These are phyloP conservation scores for Drosophila erecta DNA, from an alignment of 1,140 invertebrate species.

Conservation along the genomic window DNA sequence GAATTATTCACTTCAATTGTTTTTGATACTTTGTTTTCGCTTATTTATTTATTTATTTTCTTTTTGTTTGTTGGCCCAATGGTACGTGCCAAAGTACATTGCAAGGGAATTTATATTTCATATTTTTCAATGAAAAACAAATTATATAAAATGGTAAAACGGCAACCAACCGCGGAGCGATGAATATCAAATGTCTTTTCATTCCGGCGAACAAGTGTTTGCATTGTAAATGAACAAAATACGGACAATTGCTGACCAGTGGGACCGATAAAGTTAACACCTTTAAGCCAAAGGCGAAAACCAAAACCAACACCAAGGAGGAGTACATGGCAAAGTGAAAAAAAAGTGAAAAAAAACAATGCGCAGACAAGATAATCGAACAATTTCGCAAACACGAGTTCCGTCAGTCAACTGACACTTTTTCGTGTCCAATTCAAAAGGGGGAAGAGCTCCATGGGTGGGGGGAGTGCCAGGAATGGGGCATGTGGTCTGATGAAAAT, in stretches of 20 bases:
- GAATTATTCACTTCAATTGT: slow-evolving; percentile 50
- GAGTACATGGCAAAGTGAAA: slow-evolving; percentile 17
- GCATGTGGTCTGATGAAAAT: slow-evolving; percentile 59
- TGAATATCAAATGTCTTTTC: slow-evolving; percentile 71
- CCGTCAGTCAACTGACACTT: slow-evolving; percentile 75
- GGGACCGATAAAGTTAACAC: slow-evolving; percentile 73
- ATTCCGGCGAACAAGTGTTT: slow-evolving; percentile 70
- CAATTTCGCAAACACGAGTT: slow-evolving; percentile 72
- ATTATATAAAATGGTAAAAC: slow-evolving; percentile 62
- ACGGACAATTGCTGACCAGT: slow-evolving; percentile 42
- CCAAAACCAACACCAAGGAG: slow-evolving; percentile 40
- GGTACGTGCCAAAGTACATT: slow-evolving; percentile 59
- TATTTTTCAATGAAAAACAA: slow-evolving; percentile 58
- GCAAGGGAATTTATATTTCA: slow-evolving; percentile 47
- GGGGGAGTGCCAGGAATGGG: slow-evolving; percentile 3
- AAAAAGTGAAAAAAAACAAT: slow-evolving; percentile 24
- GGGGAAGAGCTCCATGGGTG: background rate
- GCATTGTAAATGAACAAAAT: slow-evolving; percentile 53
- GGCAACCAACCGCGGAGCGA: slow-evolving; percentile 26
- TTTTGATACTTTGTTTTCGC: slow-evolving; percentile 36
- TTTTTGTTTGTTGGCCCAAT: slow-evolving; percentile 18
- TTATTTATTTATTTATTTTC: slow-evolving; percentile 36
- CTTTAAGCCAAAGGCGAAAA: slow-evolving; percentile 67
- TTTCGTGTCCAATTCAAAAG: slow-evolving; percentile 62
- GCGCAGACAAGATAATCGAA: slow-evolving; percentile 54